Conservation (phyloP, 2,113 vertebrate species). For the Carollia perspicillata region DNA sequence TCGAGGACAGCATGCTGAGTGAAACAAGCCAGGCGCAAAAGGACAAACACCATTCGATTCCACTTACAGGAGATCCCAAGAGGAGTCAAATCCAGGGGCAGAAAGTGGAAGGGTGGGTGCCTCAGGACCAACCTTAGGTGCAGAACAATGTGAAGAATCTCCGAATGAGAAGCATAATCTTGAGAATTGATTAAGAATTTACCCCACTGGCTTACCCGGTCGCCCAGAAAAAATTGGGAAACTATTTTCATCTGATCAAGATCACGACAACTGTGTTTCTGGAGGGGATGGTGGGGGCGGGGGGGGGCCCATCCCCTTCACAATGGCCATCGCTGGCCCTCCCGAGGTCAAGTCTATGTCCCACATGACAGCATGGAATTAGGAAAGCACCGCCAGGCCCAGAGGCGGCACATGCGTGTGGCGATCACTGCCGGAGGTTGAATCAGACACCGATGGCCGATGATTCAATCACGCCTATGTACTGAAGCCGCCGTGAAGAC, state of each 20-base stretch:
- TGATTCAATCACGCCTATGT: not conserved
- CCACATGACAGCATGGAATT: too few relatives aligned
- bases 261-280: not conserved
- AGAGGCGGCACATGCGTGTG: accelerated
- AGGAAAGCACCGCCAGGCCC: not conserved
- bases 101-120: not conserved
- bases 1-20: not conserved
- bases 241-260: not conserved
- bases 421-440: not conserved
- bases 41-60: not conserved
- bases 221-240: not conserved
- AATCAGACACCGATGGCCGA: not conserved
- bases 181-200: not conserved
- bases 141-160: not conserved
- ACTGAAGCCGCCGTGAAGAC: too few relatives aligned
- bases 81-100: not conserved
- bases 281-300: accelerated
- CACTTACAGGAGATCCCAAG: too few relatives aligned
- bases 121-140: not conserved
- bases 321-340: accelerated
- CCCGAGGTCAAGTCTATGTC: accelerated
- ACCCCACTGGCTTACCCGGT: too few relatives aligned
- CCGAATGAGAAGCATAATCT: not conserved
- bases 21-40: not conserved
- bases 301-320: too few relatives aligned